Conservation (phyloP, 2,113 vertebrate species). For the Heterochromis multidens region DNA sequence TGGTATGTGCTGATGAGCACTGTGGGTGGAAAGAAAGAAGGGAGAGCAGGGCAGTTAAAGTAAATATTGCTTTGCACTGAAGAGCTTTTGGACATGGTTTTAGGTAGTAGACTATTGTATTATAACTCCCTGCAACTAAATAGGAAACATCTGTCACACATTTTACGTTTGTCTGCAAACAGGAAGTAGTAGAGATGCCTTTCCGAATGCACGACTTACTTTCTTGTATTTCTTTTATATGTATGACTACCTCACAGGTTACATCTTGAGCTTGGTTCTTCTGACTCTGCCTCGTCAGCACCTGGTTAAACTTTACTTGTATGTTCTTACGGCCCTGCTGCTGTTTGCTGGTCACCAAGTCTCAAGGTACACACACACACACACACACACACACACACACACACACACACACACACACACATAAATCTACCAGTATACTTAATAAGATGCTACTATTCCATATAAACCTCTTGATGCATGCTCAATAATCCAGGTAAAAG, state of each 20-base stretch:
- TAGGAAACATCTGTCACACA: neutral
- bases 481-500: no score
- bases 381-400: neutral
- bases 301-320: slow-evolving; percentile 94
- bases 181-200: neutral
- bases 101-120: neutral
- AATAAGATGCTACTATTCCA: neutral
- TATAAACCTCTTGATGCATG: no score
- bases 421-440: neutral
- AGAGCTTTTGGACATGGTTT: neutral
- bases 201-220: neutral
- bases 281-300: slow-evolving; percentile 95
- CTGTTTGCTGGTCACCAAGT: slow-evolving; percentile 97
- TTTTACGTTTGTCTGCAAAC: neutral
- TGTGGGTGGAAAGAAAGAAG: slow-evolving; percentile 21
- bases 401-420: neutral
- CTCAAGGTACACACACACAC: slow-evolving; percentile 80
- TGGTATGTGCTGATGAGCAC: slow-evolving; percentile 54
- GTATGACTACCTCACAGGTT: slow-evolving; percentile 78
- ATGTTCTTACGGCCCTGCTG: slow-evolving; percentile 91
- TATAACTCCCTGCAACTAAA: neutral
- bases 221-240: neutral
- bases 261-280: slow-evolving; percentile 94
- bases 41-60: neutral
- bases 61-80: neutral